Conservation (phyloP, 2,113 vertebrate genomes). For the Tretioscincus oriximinensis region DNA sequence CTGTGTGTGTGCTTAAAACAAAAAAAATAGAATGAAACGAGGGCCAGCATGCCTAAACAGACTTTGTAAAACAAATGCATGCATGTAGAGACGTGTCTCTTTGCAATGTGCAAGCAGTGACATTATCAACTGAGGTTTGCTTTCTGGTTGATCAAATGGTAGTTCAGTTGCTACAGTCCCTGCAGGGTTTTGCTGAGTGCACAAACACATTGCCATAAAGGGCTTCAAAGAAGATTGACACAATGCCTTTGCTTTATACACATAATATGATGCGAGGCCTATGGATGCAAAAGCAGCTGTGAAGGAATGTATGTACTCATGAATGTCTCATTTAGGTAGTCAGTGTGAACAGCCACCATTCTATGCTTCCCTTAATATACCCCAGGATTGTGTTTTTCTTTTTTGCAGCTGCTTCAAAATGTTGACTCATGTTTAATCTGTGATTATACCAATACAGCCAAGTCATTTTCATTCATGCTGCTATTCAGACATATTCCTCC, state of each 20-base stretch:
- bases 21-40: not conserved
- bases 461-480: no score
- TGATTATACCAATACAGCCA: no score
- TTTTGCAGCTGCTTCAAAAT: no score
- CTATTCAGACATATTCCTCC: no score
- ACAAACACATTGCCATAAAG: not conserved
- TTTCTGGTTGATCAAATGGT: not conserved
- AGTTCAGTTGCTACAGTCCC: not conserved
- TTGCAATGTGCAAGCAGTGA: not conserved
- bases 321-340: not conserved
- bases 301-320: not conserved
- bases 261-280: not conserved
- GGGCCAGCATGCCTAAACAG: slow-evolving; percentile 1
- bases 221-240: not conserved
- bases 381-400: no score
- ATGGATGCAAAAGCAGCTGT: not conserved
- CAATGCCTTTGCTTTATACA: not conserved
- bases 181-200: not conserved
- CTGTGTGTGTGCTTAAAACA: not conserved
- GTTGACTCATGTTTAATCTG: no score
- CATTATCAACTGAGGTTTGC: slow-evolving; percentile 17
- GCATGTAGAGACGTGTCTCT: slow-evolving; percentile 14
- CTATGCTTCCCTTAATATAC: no score
- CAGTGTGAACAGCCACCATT: no score
- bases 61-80: slow-evolving; percentile 29